phyloP scores from a whole-genome alignment of 2,113 vertebrate genomes.

The Clarias gariepinus region DNA sequence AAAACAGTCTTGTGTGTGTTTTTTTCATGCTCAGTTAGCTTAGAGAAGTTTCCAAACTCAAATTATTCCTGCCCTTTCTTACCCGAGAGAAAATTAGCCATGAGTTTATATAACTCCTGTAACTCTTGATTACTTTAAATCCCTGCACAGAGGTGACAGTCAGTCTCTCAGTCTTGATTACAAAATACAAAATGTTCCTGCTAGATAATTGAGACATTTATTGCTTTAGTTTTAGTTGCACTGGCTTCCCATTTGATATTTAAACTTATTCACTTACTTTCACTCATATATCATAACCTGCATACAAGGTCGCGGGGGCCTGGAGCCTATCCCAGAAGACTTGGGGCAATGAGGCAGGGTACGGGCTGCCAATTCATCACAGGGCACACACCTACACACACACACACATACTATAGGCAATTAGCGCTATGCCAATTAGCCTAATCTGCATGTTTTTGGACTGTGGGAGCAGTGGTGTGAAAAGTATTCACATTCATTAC shows the following conservation, averaged over 20 bases:
- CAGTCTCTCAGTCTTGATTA: not conserved
- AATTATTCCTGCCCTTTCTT: not conserved
- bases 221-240: not conserved
- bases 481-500: no score
- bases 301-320: no score
- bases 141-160: constrained; percentile 13
- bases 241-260: not conserved
- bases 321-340: no score
- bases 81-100: not conserved
- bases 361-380: no score
- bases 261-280: not conserved
- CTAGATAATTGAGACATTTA: not conserved
- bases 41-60: not conserved
- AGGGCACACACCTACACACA: no score
- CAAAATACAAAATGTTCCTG: not conserved
- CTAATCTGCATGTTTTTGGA: no score
- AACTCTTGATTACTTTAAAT: constrained; percentile 26
- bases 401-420: no score
- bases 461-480: no score
- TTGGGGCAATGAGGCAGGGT: no score
- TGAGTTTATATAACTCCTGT: not conserved
- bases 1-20: not conserved
- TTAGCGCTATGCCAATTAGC: no score
- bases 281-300: no score
- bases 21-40: not conserved